Conservation (phyloP, 2,888 invertebrate genomes). For the Alsophila aescularia region DNA sequence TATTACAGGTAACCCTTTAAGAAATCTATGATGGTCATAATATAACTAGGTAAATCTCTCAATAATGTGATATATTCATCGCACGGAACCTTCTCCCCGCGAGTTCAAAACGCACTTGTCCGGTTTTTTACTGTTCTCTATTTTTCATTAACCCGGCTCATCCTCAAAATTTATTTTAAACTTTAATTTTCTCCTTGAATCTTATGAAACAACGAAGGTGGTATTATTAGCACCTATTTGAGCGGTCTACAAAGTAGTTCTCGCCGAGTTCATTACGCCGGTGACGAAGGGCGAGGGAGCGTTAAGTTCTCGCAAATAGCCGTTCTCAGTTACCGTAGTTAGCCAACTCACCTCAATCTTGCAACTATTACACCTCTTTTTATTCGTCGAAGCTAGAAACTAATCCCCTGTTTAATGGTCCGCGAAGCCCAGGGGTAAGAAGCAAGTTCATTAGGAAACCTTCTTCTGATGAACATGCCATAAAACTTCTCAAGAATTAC, state of each 20-base stretch:
- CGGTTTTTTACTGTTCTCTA: too few relatives aligned
- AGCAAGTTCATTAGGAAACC: slow-evolving; percentile 51
- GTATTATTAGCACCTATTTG: slow-evolving; percentile 19
- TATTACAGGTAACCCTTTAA: too few relatives aligned
- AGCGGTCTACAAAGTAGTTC: slow-evolving; percentile 14
- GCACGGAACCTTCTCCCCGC: too few relatives aligned
- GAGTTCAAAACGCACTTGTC: too few relatives aligned
- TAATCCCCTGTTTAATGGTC: slow-evolving; percentile 63
- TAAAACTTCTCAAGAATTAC: slow-evolving; percentile 54
- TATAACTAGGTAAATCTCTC: background rate
- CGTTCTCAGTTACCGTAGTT: slow-evolving; percentile 38
- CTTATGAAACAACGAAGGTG: slow-evolving; percentile 1
- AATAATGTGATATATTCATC: too few relatives aligned
- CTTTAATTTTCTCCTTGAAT: background rate
- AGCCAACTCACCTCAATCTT: slow-evolving; percentile 41
- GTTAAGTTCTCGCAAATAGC: slow-evolving; percentile 37
- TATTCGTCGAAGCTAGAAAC: slow-evolving; percentile 49
- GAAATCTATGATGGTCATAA: too few relatives aligned
- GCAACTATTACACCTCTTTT: slow-evolving; percentile 52
- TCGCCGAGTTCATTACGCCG: slow-evolving; percentile 21
- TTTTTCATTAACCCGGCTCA: too few relatives aligned
- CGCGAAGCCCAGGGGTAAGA: slow-evolving; percentile 53
- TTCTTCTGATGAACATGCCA: slow-evolving; percentile 51
- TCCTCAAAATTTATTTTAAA: too few relatives aligned
- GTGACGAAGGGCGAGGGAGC: slow-evolving; percentile 22